Conservation (phyloP, 2,888 invertebrate species). For the Cerastoderma edule region DNA sequence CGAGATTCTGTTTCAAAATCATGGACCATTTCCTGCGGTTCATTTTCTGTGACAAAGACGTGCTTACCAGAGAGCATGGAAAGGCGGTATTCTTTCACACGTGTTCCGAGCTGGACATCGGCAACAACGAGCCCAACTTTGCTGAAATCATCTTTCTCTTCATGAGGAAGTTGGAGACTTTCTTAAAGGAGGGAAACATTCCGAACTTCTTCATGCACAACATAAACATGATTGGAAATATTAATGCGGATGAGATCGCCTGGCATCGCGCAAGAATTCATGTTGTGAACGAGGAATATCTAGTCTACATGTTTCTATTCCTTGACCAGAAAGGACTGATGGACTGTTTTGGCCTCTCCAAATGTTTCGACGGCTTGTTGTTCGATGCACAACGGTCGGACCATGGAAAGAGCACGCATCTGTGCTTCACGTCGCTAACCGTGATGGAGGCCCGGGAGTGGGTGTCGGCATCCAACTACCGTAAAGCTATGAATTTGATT, state of each 20-base stretch:
- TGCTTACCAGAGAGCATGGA: constrained; percentile 10
- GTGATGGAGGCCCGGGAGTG: constrained; percentile 5
- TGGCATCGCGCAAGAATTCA: constrained; percentile 9
- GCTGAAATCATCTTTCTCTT: background rate
- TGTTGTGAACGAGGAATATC: background rate
- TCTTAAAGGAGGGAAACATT: background rate
- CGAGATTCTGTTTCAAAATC: constrained; percentile 17
- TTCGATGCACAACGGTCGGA: constrained; percentile 11
- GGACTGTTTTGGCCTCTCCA: constrained; percentile 3
- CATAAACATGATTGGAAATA: constrained; percentile 7
- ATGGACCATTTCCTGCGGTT: constrained; percentile 2
- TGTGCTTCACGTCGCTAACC: background rate
- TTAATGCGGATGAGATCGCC: background rate
- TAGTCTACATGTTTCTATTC: constrained; percentile 15
- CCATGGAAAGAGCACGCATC: background rate
- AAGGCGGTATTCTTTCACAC: constrained; percentile 20
- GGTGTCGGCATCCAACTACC: background rate
- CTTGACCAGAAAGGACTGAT: constrained; percentile 15
- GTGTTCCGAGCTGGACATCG: constrained; percentile 11
- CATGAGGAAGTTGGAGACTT: background rate
- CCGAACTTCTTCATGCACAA: constrained; percentile 10
- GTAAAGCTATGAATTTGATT: background rate
- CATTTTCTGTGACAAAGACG: background rate
- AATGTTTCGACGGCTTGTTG: constrained; percentile 21
- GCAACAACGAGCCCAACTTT: background rate